A percentile compares a stretch with the other conserved stretches of the same genome.
phyloP scores from a whole-genome alignment of 2,113 vertebrate genomes.

The Rattus rattus region DNA sequence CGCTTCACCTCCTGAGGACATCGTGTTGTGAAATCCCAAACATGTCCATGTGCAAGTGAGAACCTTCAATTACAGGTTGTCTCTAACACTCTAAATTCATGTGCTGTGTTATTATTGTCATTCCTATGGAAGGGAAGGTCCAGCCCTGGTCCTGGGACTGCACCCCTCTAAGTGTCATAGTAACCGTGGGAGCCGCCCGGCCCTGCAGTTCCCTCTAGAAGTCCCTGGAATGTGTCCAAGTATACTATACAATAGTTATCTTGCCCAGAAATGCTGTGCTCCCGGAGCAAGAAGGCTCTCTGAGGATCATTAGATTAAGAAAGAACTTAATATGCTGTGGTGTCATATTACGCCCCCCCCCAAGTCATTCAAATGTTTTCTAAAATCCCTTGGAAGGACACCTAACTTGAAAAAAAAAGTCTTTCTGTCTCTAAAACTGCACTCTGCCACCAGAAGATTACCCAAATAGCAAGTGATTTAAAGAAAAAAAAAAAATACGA shows the following conservation, averaged over 20 bases:
- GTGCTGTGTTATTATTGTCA: background rate
- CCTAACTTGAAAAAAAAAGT: background rate
- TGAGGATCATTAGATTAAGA: slow-evolving; percentile 21
- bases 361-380: background rate
- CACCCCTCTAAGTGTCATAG: slow-evolving; percentile 21
- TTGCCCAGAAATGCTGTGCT: slow-evolving; percentile 36
- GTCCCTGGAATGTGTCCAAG: slow-evolving; percentile 51
- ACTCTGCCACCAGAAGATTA: background rate
- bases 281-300: background rate
- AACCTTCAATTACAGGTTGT: slow-evolving; percentile 51
- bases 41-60: background rate
- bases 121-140: slow-evolving; percentile 2
- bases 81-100: slow-evolving; percentile 5
- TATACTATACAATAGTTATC: background rate
- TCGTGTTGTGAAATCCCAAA: slow-evolving; percentile 11
- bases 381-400: slow-evolving; percentile 13
- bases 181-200: slow-evolving; percentile 31
- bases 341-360: background rate
- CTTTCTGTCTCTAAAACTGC: background rate
- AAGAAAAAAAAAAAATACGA: slow-evolving; percentile 16
- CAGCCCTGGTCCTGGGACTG: slow-evolving; percentile 14
- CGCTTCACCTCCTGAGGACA: background rate
- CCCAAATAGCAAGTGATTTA: slow-evolving; percentile 18
- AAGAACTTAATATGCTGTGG: background rate
- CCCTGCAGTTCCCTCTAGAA: slow-evolving; percentile 30